Evolutionary conservation across 2,888 invertebrate genomes (phyloP).

Genomic region (Pyralis farinalis): DNA sequence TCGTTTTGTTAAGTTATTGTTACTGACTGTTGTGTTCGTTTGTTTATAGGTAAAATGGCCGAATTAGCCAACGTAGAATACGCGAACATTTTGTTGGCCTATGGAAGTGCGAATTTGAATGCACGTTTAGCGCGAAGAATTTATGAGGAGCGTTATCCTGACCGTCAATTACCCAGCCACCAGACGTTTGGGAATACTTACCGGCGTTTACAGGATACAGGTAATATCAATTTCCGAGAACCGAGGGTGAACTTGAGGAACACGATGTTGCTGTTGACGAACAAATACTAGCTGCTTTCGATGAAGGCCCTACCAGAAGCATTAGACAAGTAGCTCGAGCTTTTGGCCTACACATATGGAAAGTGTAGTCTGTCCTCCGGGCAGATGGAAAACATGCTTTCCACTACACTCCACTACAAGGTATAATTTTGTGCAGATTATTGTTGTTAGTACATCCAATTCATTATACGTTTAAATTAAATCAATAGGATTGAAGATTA

Average conservation of each 20-base stretch:
- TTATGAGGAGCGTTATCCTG: slow-evolving; percentile 14
- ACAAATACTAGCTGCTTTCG: slow-evolving; percentile 3
- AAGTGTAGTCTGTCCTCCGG: slow-evolving; percentile 14
- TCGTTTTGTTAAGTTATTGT: background rate
- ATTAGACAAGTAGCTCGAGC: slow-evolving; percentile 7
- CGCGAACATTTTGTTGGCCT: slow-evolving; percentile 15
- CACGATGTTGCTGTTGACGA: slow-evolving; percentile 4
- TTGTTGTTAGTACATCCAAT: too few species aligned
- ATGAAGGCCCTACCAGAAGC: slow-evolving; percentile 8
- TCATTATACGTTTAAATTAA: too few species aligned
- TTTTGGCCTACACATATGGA: slow-evolving; percentile 7
- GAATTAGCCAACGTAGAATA: slow-evolving; percentile 15
- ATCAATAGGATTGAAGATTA: too few species aligned
- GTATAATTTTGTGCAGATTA: too few species aligned
- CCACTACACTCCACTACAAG: slow-evolving; percentile 18
- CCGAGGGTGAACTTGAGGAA: slow-evolving; percentile 1
- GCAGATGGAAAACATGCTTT: slow-evolving; percentile 12
- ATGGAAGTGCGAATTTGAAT: slow-evolving; percentile 10
- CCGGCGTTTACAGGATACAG: slow-evolving; percentile 14
- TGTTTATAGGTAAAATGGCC: background rate
- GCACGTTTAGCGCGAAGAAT: slow-evolving; percentile 11
- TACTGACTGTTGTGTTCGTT: background rate
- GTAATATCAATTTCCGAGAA: slow-evolving; percentile 11
- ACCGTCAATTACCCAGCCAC: slow-evolving; percentile 13
- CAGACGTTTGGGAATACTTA: slow-evolving; percentile 14